Base-by-base conservation (phyloP, 2,113 vertebrate species). In the Hymenochirus boettgeri region DNA sequence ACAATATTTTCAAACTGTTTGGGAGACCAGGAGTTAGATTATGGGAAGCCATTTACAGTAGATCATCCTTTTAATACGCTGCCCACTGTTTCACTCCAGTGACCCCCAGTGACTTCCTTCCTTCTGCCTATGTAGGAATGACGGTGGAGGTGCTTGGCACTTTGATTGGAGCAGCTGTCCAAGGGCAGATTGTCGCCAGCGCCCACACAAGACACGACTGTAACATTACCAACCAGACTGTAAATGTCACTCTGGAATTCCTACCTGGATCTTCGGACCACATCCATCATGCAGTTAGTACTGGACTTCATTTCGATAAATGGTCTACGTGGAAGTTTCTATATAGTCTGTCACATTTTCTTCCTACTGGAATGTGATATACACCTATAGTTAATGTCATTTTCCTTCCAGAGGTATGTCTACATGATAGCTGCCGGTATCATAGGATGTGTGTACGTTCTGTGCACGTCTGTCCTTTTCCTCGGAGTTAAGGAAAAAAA, bases 111-210 rank as follows among this genome's bases (percentile, higher is more conserved):
- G 1, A 11, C 10, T 62, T 23, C 70, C 9, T 60, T 3, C 57
- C 75, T 73, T 10, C 12, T 42, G 39, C 15, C 7, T 15, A 39
- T 70, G 56, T 79, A 99, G 96, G 96, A 56, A 96, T 98, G 90
- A 95, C 93, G 2, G 73, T 96, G 89, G 94, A 99, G 84, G 89
- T 95, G 39, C 79, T 91, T 18, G 96, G 96, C 25, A 97, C 94
- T 0, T 79, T 99, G 59, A 72, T 94, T 73, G 96, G 96, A 62
- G 95, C 95, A 17, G 80, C 93, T 1, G 78, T 95, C 61, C 94
- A 98, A 11, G 96, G 95, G 0, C 92, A 96, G 78, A 92, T 97
- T 3, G 94, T 97, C 59, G 91, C 93, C 3, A 87, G 91, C 0
- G 93, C 92, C 73, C 95, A 98, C 47, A 76, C 70, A 15, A 76